Percentiles rank a stretch among this genome's conserved stretches.
phyloP scores from a whole-genome alignment of 35 echinoderm and acorn worm species.

The Apostichopus californicus region DNA sequence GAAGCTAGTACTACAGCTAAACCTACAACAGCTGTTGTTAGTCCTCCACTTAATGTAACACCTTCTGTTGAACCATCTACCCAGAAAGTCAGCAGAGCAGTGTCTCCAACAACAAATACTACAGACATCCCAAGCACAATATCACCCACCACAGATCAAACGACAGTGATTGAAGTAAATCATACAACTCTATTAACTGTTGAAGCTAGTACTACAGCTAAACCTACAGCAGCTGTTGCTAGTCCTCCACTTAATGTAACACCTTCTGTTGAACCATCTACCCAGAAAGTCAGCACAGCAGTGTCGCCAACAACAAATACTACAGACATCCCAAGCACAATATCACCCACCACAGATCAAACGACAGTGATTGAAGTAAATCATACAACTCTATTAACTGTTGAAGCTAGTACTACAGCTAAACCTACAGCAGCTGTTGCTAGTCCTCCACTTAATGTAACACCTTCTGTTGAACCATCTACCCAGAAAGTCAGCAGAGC shows the following conservation, averaged over 20 bases:
- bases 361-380: neutral
- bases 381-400: neutral
- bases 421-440: neutral
- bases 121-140: neutral
- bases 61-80: neutral
- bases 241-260: neutral
- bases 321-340: neutral
- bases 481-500: neutral
- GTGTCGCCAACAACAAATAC: neutral
- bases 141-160: conserved; percentile 3
- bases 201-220: neutral
- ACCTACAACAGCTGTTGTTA: neutral
- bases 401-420: neutral
- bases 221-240: neutral
- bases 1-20: neutral
- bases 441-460: neutral
- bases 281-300: neutral
- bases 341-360: conserved; percentile 3
- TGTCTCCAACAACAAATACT: neutral
- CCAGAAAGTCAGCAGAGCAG: neutral
- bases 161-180: neutral
- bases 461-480: neutral
- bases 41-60: neutral
- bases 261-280: neutral
- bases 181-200: neutral